phyloP scores from a whole-genome alignment of 92 coral and sea anemone genomes.

The Porites rus region DNA sequence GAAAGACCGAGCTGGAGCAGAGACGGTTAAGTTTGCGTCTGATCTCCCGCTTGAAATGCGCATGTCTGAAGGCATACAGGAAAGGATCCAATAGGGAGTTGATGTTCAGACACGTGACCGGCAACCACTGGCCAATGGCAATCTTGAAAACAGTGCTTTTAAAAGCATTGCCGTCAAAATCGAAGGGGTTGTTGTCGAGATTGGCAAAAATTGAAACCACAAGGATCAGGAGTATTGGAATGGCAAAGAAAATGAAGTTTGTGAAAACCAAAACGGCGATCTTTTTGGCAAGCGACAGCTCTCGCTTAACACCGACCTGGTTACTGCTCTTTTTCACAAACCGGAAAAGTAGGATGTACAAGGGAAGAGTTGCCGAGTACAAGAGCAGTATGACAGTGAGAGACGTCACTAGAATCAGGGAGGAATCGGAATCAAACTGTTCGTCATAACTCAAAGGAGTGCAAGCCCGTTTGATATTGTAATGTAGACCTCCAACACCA shows the following conservation, averaged over 20 bases:
- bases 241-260: slow-evolving; percentile 78
- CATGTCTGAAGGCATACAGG: slow-evolving; percentile 75
- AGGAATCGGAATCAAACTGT: slow-evolving; percentile 59
- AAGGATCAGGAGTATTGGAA: slow-evolving; percentile 71
- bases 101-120: slow-evolving; percentile 82
- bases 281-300: slow-evolving; percentile 70
- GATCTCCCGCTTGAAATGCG: slow-evolving; percentile 63
- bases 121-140: slow-evolving; percentile 84
- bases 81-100: slow-evolving; percentile 83
- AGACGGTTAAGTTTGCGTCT: slow-evolving; percentile 13
- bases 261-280: slow-evolving; percentile 71
- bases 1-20: slow-evolving; percentile 44
- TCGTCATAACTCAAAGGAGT: slow-evolving; percentile 77
- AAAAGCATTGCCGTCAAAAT: slow-evolving; percentile 76
- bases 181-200: slow-evolving; percentile 67
- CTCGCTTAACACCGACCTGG: slow-evolving; percentile 74
- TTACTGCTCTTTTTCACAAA: slow-evolving; percentile 71
- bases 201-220: slow-evolving; percentile 64
- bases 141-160: slow-evolving; percentile 78
- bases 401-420: slow-evolving; percentile 64
- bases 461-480: slow-evolving; percentile 86
- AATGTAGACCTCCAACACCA: slow-evolving; percentile 82
- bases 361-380: slow-evolving; percentile 68
- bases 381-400: slow-evolving; percentile 59
- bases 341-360: slow-evolving; percentile 63